phyloP scores from a whole-genome alignment of 1,140 invertebrate genomes.

The Pinna nobilis region DNA sequence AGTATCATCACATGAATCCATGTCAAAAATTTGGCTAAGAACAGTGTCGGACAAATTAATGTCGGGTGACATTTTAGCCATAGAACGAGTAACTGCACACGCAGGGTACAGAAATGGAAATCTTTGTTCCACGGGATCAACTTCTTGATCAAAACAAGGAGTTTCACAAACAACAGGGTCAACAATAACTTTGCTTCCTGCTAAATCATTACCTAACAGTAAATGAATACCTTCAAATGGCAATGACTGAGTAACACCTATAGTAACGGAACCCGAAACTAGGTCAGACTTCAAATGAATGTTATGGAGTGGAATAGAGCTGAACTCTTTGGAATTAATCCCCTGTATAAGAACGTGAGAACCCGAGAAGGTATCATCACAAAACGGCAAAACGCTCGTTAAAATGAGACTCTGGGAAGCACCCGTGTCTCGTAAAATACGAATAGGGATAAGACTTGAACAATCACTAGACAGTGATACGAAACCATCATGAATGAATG shows the following conservation, averaged over 20 bases:
- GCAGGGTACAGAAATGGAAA: constrained; percentile 35
- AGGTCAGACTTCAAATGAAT: constrained; percentile 31
- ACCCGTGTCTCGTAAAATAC: constrained; percentile 31
- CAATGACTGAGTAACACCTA: constrained; percentile 28
- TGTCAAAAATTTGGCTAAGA: too few species aligned
- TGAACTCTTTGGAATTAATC: constrained; percentile 31
- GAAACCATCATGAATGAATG: constrained; percentile 36
- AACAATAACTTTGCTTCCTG: constrained; percentile 36
- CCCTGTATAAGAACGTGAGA: constrained; percentile 33
- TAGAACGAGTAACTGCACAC: constrained; percentile 39
- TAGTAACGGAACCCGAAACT: constrained; percentile 23
- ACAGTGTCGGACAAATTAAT: not conserved
- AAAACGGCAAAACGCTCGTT: constrained; percentile 4
- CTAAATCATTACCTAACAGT: constrained; percentile 49
- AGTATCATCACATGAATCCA: not conserved
- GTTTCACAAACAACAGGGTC: constrained; percentile 26
- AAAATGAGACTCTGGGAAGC: constrained; percentile 32
- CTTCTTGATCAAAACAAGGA: not conserved
- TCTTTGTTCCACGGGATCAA: constrained; percentile 8
- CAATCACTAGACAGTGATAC: constrained; percentile 20
- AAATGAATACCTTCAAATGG: constrained; percentile 40
- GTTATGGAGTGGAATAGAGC: constrained; percentile 36
- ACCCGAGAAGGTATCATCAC: constrained; percentile 26
- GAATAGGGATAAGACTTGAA: not conserved
- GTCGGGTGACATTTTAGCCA: constrained; percentile 26